Evolutionary conservation across 2,113 vertebrate species (phyloP), one percentile per base, ranked within the genome.

Genomic region (Thunnus maccoyii): DNA sequence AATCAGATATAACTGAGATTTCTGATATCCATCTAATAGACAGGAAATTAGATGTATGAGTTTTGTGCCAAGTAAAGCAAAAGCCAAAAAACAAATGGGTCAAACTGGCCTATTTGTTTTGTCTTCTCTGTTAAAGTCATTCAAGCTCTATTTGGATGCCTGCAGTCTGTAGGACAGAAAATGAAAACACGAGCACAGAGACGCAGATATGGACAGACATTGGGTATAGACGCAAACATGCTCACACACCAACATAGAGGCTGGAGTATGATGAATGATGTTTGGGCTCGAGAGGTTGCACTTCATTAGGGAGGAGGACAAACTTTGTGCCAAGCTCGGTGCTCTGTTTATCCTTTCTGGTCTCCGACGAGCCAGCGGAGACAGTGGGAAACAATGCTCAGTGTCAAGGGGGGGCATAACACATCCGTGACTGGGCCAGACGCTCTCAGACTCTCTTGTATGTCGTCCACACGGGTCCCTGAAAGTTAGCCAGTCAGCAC

Each of bases 221-320:
- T 46, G 3, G 3, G 62, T 20, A 14, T 32, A 16, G 74, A 74
- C n/a, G 5, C 78, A 44, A 27, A 74, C 55, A 22, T 46, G 51
- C 76, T 72, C 68, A 30, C 74, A 71, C 57, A 69, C 57, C 50
- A 44, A 3, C 75, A 27, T 77, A 50, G 36, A 48, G 55, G 83
- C 76, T 22, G 75, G 55, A 84, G 51, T 20, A 67, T 91, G 93
- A 95, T 92, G 84, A 91, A 93, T 94, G 88, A 75, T 89, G 80
- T 85, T 80, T 79, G 84, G 48, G 82, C 73, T 88, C 72, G 1
- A 81, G 82, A 80, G 85, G 90, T 80, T 91, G 82, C 88, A 90
- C 89, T 89, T 93, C 88, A 93, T 90, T 91, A 86, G 74, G 76
- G 85, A 83, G 67, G 76, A 91, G 88, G 88, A 90, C 91, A 91